Evolutionary conservation across 1,140 invertebrate species (phyloP), one percentile per base, ranked within the genome.

Genomic region (Aphaenogaster floridana): DNA sequence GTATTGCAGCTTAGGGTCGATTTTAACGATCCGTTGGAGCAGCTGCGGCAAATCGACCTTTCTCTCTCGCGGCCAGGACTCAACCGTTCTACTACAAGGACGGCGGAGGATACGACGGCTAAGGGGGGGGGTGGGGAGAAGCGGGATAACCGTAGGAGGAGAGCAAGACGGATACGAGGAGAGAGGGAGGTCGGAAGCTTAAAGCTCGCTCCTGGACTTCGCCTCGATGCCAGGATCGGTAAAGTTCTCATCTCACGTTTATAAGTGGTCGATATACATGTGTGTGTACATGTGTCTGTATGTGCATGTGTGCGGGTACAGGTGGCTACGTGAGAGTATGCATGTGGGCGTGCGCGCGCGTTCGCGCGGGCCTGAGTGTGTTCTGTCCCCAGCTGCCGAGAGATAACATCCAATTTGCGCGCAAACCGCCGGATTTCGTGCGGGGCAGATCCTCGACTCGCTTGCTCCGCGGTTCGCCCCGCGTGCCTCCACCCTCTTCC

Each of bases 341-440:
- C 80, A 89, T 89, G 89, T 90, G 86, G 86, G 81, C 85, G 87
- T 89, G 84, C 74, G 64, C 64, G 64, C 36, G 83, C 88, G 88
- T 88, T 78, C 90, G 74, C 45, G 13, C 64, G 28, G 42, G 0
- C 17, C 54, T 74, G 54, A 68, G 69, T 84, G 54, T 84, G 88
- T 74, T 86, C 90, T 93, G 93, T 94, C 93, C 93, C 93, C 94
- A 95, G 93, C 93, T 94, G 94, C 93, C 89, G 89, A 93, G 89
- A 91, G 93, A 94, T 94, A 94, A 94, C 93, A 94, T 94, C 93
- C 94, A 94, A 95, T 95, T 95, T 95, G 93, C 90, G 92, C 93
- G 91, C 91, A 93, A 94, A 94, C 93, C 94, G 88, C 91, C 88
- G 93, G 93, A 93, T 94, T 94, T 93, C 91, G 91, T 91, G 90